phyloP scores from a whole-genome alignment of 2,113 vertebrate genomes.

The Cheilinus undulatus region DNA sequence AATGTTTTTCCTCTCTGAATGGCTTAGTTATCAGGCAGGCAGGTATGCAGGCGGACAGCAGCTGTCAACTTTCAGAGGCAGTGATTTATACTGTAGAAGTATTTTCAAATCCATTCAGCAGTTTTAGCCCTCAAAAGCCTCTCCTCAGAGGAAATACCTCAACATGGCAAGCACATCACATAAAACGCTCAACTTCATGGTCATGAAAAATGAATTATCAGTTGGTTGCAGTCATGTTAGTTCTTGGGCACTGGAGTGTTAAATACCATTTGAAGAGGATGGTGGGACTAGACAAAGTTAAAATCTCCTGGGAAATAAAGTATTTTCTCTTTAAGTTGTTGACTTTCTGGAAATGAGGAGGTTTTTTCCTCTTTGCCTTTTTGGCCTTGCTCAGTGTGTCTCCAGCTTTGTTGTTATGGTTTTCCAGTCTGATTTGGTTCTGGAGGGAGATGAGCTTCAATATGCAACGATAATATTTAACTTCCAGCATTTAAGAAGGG shows the following conservation, averaged over 20 bases:
- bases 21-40: slow-evolving; percentile 38
- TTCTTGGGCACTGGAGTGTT: slow-evolving; percentile 61
- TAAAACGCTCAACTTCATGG: slow-evolving; percentile 60
- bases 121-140: slow-evolving; percentile 44
- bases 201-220: slow-evolving; percentile 73
- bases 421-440: slow-evolving; percentile 58
- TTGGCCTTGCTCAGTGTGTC: slow-evolving; percentile 18
- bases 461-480: slow-evolving; percentile 60
- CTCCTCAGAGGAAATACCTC: slow-evolving; percentile 34
- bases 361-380: slow-evolving; percentile 1
- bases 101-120: slow-evolving; percentile 50
- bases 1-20: slow-evolving; percentile 10
- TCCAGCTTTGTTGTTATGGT: slow-evolving; percentile 30
- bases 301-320: slow-evolving; percentile 40
- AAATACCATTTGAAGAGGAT: slow-evolving; percentile 59
- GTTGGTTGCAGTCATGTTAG: slow-evolving; percentile 46
- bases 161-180: slow-evolving; percentile 50
- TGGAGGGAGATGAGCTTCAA: slow-evolving; percentile 49
- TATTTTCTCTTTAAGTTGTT: slow-evolving; percentile 50
- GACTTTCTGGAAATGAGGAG: slow-evolving; percentile 27
- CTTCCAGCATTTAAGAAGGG: slow-evolving; percentile 40
- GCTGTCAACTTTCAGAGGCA: slow-evolving; percentile 44
- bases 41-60: slow-evolving; percentile 33
- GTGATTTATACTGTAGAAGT: slow-evolving; percentile 52
- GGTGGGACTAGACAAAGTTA: slow-evolving; percentile 51